Percentiles rank a stretch among this genome's conserved stretches.
These are phyloP conservation scores for Sternarchorhynchus goeldii DNA, from an alignment of 2,797 vertebrate species.

Conservation along the genomic window DNA sequence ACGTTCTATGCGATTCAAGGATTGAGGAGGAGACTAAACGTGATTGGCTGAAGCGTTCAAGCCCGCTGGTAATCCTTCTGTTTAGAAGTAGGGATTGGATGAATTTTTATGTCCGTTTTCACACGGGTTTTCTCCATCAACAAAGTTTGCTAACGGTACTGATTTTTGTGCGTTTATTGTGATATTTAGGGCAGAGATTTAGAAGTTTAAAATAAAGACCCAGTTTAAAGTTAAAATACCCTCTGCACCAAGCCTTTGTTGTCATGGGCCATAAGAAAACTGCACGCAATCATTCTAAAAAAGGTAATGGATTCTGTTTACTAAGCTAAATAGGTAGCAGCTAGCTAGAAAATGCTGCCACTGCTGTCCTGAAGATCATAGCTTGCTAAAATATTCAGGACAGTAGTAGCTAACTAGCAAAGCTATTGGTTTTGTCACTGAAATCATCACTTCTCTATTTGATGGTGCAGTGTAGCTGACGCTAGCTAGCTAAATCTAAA, in stretches of 20 bases:
- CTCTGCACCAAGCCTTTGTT: background rate
- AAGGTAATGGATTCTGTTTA: slow-evolving; percentile 46
- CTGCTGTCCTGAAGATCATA: too few species aligned
- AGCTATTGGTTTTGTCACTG: too few species aligned
- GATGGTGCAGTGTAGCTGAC: too few species aligned
- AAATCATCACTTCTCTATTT: too few species aligned
- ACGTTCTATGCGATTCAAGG: background rate
- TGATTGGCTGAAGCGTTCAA: slow-evolving; percentile 30
- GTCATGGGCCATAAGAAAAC: slow-evolving; percentile 59
- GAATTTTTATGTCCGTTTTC: slow-evolving; percentile 3
- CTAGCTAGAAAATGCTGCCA: too few species aligned
- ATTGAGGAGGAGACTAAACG: background rate
- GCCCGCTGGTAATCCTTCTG: background rate
- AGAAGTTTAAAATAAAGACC: background rate
- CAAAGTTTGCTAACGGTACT: background rate
- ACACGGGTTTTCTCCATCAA: slow-evolving; percentile 8
- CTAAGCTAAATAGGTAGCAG: too few species aligned
- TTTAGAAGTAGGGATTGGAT: slow-evolving; percentile 32
- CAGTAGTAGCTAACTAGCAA: too few species aligned
- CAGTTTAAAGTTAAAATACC: background rate
- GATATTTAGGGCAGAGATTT: background rate
- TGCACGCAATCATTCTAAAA: slow-evolving; percentile 50
- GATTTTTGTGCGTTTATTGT: background rate
- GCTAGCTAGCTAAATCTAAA: too few species aligned
- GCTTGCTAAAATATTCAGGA: too few species aligned